Percentiles rank a stretch among this genome's conserved stretches.
Conservation (phyloP, 2,113 vertebrate genomes). For the Plectropomus leopardus region DNA sequence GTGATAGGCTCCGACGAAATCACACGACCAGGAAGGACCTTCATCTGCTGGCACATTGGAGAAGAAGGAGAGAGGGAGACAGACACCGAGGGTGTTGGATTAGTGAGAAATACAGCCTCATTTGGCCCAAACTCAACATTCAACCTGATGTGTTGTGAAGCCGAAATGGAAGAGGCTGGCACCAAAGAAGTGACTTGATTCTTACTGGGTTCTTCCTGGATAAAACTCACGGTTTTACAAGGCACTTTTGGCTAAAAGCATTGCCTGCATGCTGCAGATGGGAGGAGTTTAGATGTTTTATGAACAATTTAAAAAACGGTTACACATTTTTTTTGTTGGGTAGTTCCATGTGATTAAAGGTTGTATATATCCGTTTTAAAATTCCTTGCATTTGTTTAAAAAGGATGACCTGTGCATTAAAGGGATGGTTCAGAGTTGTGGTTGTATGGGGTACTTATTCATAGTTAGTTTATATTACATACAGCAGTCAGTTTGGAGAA, state of each 20-base stretch:
- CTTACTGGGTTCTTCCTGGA: no score
- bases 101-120: constrained; percentile 4
- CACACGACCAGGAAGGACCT: constrained; percentile 92
- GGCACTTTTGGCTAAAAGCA: background rate
- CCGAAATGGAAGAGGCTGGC: no score
- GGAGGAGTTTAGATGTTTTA: background rate
- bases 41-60: constrained; percentile 72
- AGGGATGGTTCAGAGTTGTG: no score
- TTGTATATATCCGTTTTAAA: background rate
- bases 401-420: background rate
- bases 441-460: no score
- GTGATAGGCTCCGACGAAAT: constrained; percentile 95
- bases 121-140: background rate
- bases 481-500: no score
- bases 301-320: background rate
- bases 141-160: background rate
- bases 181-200: no score
- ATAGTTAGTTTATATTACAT: no score
- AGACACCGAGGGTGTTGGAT: constrained; percentile 5
- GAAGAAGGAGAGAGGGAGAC: background rate
- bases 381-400: background rate
- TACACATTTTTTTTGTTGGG: background rate
- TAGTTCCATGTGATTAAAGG: background rate
- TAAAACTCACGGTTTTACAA: background rate
- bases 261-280: background rate